A percentile compares a stretch with the other conserved stretches of the same genome.
These are phyloP conservation scores for Ptiloglossa arizonensis DNA, from an alignment of 1,140 invertebrate species.

Conservation along the genomic window DNA sequence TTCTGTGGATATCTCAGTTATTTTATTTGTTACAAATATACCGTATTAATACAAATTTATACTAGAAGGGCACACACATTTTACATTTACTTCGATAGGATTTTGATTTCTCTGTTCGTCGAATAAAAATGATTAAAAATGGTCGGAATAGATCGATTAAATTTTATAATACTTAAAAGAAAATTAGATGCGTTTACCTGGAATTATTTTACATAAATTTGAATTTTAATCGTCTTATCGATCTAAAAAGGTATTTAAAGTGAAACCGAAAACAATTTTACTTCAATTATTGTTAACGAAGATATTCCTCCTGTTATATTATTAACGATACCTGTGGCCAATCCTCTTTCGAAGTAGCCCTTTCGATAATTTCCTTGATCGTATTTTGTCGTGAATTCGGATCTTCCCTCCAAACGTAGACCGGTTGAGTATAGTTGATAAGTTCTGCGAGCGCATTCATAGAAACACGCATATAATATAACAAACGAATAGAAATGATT, in stretches of 20 bases:
- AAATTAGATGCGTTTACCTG: too few species aligned
- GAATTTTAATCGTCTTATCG: neutral
- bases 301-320: neutral
- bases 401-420: conserved; percentile 96
- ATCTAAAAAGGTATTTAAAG: neutral
- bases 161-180: too few species aligned
- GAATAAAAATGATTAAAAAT: too few species aligned
- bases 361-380: conserved; percentile 93
- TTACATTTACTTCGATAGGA: too few species aligned
- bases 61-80: too few species aligned
- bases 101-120: too few species aligned
- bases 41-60: too few species aligned
- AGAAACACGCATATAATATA: conserved; percentile 2
- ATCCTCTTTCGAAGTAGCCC: conserved; percentile 90
- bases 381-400: conserved; percentile 95
- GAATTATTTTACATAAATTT: too few species aligned
- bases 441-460: conserved; percentile 84
- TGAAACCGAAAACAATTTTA: neutral
- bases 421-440: conserved; percentile 96
- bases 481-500: neutral
- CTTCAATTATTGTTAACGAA: neutral
- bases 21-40: too few species aligned
- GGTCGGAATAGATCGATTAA: too few species aligned
- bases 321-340: conserved; percentile 91
- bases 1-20: too few species aligned